phyloP scores from a whole-genome alignment of 2,888 invertebrate genomes.

The Omphaloscelis lunosa region DNA sequence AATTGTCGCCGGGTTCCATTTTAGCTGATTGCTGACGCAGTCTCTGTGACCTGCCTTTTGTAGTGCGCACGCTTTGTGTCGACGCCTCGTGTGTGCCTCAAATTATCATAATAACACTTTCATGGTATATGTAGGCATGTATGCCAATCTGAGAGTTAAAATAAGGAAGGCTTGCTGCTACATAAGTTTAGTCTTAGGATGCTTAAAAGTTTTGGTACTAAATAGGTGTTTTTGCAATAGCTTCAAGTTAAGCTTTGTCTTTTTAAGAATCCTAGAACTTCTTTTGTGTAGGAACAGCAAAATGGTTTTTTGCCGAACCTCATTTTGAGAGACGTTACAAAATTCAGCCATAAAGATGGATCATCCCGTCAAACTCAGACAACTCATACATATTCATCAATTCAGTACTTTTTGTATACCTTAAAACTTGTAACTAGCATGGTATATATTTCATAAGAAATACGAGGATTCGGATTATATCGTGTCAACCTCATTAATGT shows the following conservation, averaged over 20 bases:
- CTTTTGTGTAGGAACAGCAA: neutral
- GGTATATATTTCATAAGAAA: constrained; percentile 31
- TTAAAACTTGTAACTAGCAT: constrained; percentile 18
- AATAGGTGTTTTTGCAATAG: neutral
- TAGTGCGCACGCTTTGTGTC: constrained; percentile 67
- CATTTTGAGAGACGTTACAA: neutral
- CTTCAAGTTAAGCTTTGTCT: no score
- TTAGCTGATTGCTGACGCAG: constrained; percentile 80
- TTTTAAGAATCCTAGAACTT: neutral
- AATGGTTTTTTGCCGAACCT: neutral
- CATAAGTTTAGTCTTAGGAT: neutral
- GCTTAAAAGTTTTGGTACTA: neutral
- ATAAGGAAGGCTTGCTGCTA: neutral
- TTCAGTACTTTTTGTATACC: constrained; percentile 11
- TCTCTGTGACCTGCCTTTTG: constrained; percentile 72
- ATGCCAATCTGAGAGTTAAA: constrained; percentile 29
- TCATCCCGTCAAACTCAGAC: constrained; percentile 21
- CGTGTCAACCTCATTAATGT: constrained; percentile 53
- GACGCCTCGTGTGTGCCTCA: constrained; percentile 64
- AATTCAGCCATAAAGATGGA: constrained; percentile 34
- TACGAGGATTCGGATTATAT: constrained; percentile 9
- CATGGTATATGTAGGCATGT: constrained; percentile 13
- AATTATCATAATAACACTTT: constrained; percentile 52
- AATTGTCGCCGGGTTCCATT: constrained; percentile 70
- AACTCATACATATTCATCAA: constrained; percentile 42